Evolutionary conservation across 2,797 vertebrate genomes (phyloP), one percentile per base, ranked within the genome.

Genomic region (Erithacus rubecula): DNA sequence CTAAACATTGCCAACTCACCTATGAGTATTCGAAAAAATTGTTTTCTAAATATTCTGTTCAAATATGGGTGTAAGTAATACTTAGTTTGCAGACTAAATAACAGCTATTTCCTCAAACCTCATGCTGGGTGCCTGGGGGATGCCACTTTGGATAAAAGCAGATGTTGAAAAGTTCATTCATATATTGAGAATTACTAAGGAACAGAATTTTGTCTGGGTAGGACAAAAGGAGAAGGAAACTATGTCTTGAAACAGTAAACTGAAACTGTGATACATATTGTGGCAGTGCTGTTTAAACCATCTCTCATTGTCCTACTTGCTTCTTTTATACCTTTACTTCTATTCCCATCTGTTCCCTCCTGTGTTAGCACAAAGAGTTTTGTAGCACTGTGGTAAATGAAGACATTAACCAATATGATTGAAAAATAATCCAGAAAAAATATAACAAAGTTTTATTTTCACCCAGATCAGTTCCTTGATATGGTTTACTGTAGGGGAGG

Each of bases 391-490:
- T 44, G 8, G 14, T 55, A 74, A 90, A 80, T 10, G 32, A 93
- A 60, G 39, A 44, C 44, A 59, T 85, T 77, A 77, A 55, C 26
- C 44, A 83, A 87, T 29, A 29, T 70, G 15, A 21, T 34, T 67
- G 68, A 79, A 95, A 95, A 90, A 85, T 74, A 87, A 80, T 70
- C 44, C 44, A 67, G n/a, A 72, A 92, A 89, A 86, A 92, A 53
- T 9, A 46, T 14, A 51, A 19, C 9, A 75, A 46, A 12, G 9
- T 78, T 78, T 75, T 64, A 56, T 76, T 91, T 34, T 93, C 65
- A 49, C 13, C 5, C 46, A 84, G 51, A 75, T 82, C 49, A 46
- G 14, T 84, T 87, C 37, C 59, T 81, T 74, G 17, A 21, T 36
- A 55, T 9, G 10, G 18, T 83, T 88, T 93, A 53, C 34, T 2